Evolutionary conservation across 2,797 vertebrate species (phyloP).

Genomic region (Decapterus maruadsi): DNA sequence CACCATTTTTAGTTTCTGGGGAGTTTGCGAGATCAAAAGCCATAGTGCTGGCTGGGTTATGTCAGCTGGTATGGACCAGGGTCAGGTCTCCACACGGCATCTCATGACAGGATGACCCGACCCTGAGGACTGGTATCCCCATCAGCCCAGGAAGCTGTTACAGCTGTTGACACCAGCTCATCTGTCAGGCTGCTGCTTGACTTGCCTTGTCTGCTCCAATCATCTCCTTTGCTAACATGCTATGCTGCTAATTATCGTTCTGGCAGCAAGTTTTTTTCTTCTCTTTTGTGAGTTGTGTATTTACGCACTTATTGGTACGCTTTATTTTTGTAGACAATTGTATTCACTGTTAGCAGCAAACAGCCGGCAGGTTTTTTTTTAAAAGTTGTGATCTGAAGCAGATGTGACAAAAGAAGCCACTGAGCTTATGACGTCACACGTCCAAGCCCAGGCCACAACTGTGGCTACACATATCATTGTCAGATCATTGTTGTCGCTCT

Average conservation of each 20-base stretch:
- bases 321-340: not conserved
- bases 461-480: not conserved
- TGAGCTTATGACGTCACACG: not conserved
- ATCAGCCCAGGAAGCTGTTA: constrained; percentile 49
- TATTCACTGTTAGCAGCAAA: constrained; percentile 21
- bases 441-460: constrained; percentile 22
- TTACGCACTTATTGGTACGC: too few relatives aligned
- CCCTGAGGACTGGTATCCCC: constrained; percentile 59
- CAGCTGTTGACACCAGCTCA: constrained; percentile 58
- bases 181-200: constrained; percentile 50
- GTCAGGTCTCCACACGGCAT: constrained; percentile 46
- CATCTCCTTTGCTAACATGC: constrained; percentile 27
- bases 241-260: constrained; percentile 36
- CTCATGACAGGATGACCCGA: constrained; percentile 42
- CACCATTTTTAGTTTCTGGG: not conserved
- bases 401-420: constrained; percentile 3
- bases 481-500: constrained; percentile 5
- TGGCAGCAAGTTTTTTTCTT: constrained; percentile 10
- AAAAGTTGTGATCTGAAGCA: constrained; percentile 8
- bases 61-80: constrained; percentile 36
- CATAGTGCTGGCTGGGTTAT: constrained; percentile 4
- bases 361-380: constrained; percentile 2
- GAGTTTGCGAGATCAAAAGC: constrained; percentile 40
- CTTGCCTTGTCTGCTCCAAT: constrained; percentile 50
- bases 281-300: constrained; percentile 16